Evolutionary conservation across 2,797 vertebrate genomes (phyloP), one percentile per base, ranked within the genome.

Genomic region (Chelon auratus): DNA sequence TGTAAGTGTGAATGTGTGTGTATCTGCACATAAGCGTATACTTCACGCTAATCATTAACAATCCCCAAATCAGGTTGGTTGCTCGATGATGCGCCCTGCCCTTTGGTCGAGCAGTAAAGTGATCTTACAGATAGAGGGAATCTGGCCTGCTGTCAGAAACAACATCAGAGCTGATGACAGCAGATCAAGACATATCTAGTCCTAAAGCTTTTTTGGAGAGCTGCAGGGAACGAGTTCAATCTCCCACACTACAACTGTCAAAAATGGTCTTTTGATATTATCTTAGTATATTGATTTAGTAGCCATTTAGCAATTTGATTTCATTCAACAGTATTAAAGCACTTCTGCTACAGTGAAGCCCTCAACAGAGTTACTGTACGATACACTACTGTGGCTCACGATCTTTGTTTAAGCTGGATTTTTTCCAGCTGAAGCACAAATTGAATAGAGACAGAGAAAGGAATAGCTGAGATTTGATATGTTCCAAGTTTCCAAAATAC

Each of bases 31-130:
- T 51, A 54, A 65, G 59, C 48, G 47, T 30, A 67, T 65, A 56
- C 56, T 24, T 47, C 39, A 56, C 22, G 51, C 26, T 83, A 72
- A 87, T 91, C 74, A 80, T 65, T 78, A 78, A 54, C 40, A 61
- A 60, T 30, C 62, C 33, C 24, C 20, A 56, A 37, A 39, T 18
- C 57, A 45, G 63, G 47, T 56, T 39, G 62, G 66, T 40, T 45
- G 62, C 50, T 71, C 42, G 37, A 30, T 59, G 62, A 56, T 43
- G 45, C 6, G 70, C 62, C 66, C 61, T 77, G 66, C 75, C 81
- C 65, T 73, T 65, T 75, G 63, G 79, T 68, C 76, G 85, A 85
- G 90, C 59, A 85, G 26, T n/a, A 37, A 61, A 68, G 45, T 55
- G 71, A 80, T 82, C 50, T 80, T 58, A 62, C 57, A 66, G 57